phyloP scores from a whole-genome alignment of 2,113 vertebrate species.

The Cervus canadensis region DNA sequence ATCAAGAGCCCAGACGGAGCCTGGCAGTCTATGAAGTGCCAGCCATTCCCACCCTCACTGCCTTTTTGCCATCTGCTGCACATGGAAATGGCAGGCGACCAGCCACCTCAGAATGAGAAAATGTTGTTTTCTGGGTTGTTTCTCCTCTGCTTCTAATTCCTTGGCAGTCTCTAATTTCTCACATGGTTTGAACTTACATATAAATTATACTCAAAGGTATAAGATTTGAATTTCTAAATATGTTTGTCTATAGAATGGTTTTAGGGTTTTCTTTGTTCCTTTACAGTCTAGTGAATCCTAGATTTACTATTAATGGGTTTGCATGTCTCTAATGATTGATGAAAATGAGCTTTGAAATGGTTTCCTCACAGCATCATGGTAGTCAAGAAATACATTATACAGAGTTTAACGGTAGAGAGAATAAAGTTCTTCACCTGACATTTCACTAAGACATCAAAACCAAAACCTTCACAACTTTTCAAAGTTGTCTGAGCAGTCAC shows the following conservation, averaged over 20 bases:
- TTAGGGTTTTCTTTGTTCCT: background rate
- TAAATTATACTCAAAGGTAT: background rate
- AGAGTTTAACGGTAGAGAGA: background rate
- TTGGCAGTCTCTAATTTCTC: background rate
- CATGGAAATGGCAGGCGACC: slow-evolving; percentile 33
- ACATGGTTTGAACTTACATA: background rate
- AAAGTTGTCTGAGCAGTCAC: background rate
- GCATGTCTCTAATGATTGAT: background rate
- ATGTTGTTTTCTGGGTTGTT: background rate
- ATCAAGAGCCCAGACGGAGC: slow-evolving; percentile 61
- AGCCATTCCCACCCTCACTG: slow-evolving; percentile 47
- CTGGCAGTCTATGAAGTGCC: slow-evolving; percentile 58
- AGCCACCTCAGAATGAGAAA: background rate
- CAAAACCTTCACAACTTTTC: background rate
- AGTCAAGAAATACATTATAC: background rate
- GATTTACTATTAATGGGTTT: background rate
- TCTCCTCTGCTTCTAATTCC: background rate
- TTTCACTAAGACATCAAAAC: background rate
- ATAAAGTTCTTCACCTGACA: background rate
- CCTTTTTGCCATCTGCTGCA: slow-evolving; percentile 67
- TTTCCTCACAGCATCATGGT: background rate
- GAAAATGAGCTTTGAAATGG: background rate
- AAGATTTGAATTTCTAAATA: background rate
- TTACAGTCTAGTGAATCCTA: background rate
- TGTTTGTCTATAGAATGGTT: background rate